Evolutionary conservation across 2,888 invertebrate genomes (phyloP).

Genomic region (Phalera bucephala): DNA sequence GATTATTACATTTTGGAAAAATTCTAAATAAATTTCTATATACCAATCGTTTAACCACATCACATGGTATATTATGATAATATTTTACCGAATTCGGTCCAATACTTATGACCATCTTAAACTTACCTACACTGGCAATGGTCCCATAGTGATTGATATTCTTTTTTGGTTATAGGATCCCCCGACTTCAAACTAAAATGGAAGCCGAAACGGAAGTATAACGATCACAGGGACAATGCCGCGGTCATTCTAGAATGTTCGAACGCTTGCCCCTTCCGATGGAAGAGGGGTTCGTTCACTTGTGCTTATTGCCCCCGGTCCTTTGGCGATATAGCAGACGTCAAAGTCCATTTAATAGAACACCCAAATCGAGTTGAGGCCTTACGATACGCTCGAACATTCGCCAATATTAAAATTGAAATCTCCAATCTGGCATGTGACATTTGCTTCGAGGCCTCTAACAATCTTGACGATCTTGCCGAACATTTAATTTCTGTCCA

Average conservation of each 20-base stretch:
- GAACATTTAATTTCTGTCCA: slow-evolving; percentile 57
- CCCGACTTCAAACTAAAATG: slow-evolving; percentile 53
- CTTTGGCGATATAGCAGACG: slow-evolving; percentile 55
- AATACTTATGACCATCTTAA: too few species aligned
- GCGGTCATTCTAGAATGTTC: slow-evolving; percentile 65
- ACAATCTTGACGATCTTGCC: slow-evolving; percentile 46
- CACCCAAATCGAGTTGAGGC: slow-evolving; percentile 57
- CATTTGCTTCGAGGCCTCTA: slow-evolving; percentile 45
- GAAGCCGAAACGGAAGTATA: slow-evolving; percentile 64
- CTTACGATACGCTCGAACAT: slow-evolving; percentile 42
- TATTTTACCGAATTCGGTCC: too few species aligned
- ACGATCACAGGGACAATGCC: slow-evolving; percentile 73
- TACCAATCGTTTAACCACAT: too few species aligned
- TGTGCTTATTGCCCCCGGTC: slow-evolving; percentile 61
- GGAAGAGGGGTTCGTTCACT: slow-evolving; percentile 61
- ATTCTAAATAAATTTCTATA: too few species aligned
- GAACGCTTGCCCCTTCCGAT: slow-evolving; percentile 68
- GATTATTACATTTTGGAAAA: too few species aligned
- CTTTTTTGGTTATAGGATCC: slow-evolving; percentile 71
- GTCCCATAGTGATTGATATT: slow-evolving; percentile 43
- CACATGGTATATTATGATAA: too few species aligned
- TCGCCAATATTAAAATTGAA: slow-evolving; percentile 60
- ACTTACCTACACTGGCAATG: slow-evolving; percentile 1
- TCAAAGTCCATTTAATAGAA: slow-evolving; percentile 49
- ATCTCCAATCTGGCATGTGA: slow-evolving; percentile 57